phyloP scores from a whole-genome alignment of 23 tunicate species.

The Aplidium turbinatum region DNA sequence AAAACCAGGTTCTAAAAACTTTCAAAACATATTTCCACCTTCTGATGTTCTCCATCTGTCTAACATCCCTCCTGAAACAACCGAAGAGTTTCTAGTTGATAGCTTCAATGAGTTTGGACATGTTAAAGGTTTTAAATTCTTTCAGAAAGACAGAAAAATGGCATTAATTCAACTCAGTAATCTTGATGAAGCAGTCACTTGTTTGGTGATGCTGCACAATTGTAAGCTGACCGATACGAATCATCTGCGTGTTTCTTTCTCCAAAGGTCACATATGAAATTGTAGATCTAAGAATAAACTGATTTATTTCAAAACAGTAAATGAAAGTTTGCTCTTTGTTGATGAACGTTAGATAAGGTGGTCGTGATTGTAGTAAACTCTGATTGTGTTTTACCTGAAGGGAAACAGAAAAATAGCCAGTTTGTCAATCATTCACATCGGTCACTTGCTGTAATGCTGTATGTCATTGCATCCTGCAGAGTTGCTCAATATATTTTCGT shows the following conservation, averaged over 20 bases:
- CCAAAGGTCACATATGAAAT: slow-evolving; percentile 85
- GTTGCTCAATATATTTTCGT: too few relatives aligned
- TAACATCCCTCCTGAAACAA: slow-evolving; percentile 77
- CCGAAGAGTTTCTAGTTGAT: slow-evolving; percentile 70
- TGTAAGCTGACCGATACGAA: slow-evolving; percentile 82
- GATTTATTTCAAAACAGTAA: too few relatives aligned
- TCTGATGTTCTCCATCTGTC: slow-evolving; percentile 93
- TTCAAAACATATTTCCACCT: slow-evolving; percentile 95
- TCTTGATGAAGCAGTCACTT: slow-evolving; percentile 75
- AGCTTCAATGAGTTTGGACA: slow-evolving; percentile 51
- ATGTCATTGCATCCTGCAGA: too few relatives aligned
- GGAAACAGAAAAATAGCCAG: too few relatives aligned
- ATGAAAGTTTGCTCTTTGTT: too few relatives aligned
- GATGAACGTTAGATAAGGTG: too few relatives aligned
- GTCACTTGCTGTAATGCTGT: too few relatives aligned
- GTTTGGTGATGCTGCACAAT: slow-evolving; percentile 83
- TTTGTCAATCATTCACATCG: too few relatives aligned
- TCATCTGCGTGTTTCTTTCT: slow-evolving; percentile 96
- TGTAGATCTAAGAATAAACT: too few relatives aligned
- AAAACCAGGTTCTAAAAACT: slow-evolving; percentile 96
- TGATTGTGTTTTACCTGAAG: too few relatives aligned
- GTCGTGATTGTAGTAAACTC: too few relatives aligned
- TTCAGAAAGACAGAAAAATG: slow-evolving; percentile 93
- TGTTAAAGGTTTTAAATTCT: slow-evolving; percentile 88
- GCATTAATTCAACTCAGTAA: slow-evolving; percentile 71